phyloP scores from a whole-genome alignment of 2,888 invertebrate genomes.

The Mesoligia furuncula region DNA sequence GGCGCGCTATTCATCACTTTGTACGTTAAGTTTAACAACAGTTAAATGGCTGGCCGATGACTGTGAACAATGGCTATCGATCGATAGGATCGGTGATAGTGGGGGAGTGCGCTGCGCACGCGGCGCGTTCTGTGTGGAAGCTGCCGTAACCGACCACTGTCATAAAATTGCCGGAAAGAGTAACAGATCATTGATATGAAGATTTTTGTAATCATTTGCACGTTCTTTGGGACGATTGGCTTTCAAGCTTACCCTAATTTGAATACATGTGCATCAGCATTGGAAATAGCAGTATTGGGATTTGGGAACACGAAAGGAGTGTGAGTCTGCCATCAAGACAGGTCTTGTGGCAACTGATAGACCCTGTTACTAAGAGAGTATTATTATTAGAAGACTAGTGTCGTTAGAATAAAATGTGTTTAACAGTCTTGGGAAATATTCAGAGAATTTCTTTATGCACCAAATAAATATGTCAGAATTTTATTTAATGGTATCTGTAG shows the following conservation, averaged over 20 bases:
- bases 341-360: not conserved
- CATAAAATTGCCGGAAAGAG: constrained; percentile 59
- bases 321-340: not conserved
- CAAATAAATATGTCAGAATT: constrained; percentile 44
- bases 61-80: constrained; percentile 81
- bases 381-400: constrained; percentile 14
- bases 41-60: constrained; percentile 78
- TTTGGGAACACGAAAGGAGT: not conserved
- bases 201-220: constrained; percentile 24
- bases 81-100: constrained; percentile 80
- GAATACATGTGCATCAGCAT: not conserved
- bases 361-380: not conserved
- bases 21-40: constrained; percentile 76
- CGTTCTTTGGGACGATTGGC: not conserved
- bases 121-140: constrained; percentile 60
- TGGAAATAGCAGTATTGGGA: not conserved
- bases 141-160: constrained; percentile 56
- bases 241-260: not conserved
- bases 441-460: constrained; percentile 38
- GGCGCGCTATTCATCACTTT: constrained; percentile 75
- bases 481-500: constrained; percentile 47
- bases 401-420: constrained; percentile 7
- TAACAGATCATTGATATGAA: constrained; percentile 37
- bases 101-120: constrained; percentile 67
- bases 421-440: constrained; percentile 20